These are phyloP conservation scores for Protaetia brevitarsis DNA, from an alignment of 1,140 invertebrate genomes.

Conservation along the genomic window DNA sequence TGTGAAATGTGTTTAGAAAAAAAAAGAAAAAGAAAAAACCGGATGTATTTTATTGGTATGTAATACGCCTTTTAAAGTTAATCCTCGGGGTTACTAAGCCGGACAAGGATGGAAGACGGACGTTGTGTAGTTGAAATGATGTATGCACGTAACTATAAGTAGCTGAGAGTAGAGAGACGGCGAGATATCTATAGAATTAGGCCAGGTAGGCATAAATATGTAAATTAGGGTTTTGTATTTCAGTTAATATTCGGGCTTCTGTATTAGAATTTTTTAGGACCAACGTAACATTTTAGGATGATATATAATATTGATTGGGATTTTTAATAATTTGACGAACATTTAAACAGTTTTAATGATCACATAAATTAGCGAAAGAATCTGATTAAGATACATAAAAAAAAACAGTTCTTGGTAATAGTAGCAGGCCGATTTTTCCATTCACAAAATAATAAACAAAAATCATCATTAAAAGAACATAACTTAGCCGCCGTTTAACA, in stretches of 20 bases:
- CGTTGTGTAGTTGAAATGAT: background rate
- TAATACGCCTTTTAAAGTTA: conserved; percentile 5
- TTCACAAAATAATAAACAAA: background rate
- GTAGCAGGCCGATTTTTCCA: background rate
- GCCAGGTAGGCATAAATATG: conserved; percentile 10
- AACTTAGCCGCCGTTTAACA: conserved; percentile 4
- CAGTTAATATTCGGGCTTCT: background rate
- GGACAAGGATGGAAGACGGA: conserved; percentile 1
- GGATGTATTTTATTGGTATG: conserved; percentile 21
- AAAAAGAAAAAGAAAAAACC: conserved; percentile 7
- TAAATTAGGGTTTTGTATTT: background rate
- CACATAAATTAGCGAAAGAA: background rate
- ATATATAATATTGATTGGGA: too few relatives aligned
- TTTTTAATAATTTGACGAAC: background rate
- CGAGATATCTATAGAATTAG: too few relatives aligned
- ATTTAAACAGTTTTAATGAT: background rate
- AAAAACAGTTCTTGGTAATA: background rate
- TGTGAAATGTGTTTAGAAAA: conserved; percentile 12
- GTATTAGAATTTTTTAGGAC: too few relatives aligned
- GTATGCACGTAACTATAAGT: background rate
- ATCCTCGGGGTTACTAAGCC: background rate
- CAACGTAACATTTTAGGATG: too few relatives aligned
- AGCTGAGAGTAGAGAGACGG: too few relatives aligned
- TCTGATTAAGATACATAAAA: background rate
- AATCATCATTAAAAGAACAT: background rate